Conservation (phyloP, 2,888 invertebrate genomes). For the Molorchus minor region DNA sequence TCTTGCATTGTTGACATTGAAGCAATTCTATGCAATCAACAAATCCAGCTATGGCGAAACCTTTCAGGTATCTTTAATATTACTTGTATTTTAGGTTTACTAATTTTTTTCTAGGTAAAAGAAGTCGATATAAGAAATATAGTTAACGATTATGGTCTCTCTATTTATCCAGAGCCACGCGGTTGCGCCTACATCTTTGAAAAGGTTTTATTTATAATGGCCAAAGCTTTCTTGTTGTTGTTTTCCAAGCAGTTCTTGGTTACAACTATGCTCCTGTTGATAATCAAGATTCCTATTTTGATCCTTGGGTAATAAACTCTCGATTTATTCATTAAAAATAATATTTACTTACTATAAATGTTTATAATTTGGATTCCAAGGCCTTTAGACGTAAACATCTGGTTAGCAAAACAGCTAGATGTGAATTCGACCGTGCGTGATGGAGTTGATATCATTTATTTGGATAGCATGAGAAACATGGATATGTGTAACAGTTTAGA, state of each 20-base stretch:
- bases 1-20: conserved; percentile 58
- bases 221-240: conserved; percentile 36
- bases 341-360: conserved; percentile 7
- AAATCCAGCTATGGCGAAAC: conserved; percentile 61
- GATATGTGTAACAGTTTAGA: conserved; percentile 32
- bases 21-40: conserved; percentile 64
- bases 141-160: conserved; percentile 45
- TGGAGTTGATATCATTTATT: conserved; percentile 29
- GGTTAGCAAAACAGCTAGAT: conserved; percentile 36
- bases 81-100: background rate
- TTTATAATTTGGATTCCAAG: conserved; percentile 22
- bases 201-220: conserved; percentile 30
- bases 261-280: conserved; percentile 37
- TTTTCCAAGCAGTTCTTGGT: conserved; percentile 43
- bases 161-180: conserved; percentile 34
- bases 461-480: conserved; percentile 23
- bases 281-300: conserved; percentile 41
- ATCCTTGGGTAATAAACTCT: conserved; percentile 43
- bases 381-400: conserved; percentile 35
- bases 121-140: conserved; percentile 45
- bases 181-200: conserved; percentile 14
- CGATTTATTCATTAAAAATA: conserved; percentile 11
- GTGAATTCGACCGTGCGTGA: background rate
- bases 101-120: conserved; percentile 37
- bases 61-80: conserved; percentile 52